phyloP scores from a whole-genome alignment of 2,113 vertebrate species.

The Peromyscus maniculatus region DNA sequence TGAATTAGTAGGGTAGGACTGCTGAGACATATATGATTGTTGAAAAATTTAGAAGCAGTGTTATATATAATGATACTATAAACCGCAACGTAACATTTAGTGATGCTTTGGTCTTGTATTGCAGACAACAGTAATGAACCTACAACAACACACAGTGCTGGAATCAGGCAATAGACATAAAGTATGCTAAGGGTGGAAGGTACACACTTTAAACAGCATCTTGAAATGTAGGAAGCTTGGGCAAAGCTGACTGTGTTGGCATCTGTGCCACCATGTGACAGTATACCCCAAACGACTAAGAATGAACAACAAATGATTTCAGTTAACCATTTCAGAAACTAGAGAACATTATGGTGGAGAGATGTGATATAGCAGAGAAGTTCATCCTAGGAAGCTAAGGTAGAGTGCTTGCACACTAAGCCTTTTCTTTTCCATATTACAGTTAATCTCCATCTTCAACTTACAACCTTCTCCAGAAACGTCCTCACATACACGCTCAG shows the following conservation, averaged over 20 bases:
- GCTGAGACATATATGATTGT: neutral
- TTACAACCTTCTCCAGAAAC: neutral
- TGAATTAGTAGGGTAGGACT: neutral
- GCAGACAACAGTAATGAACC: neutral
- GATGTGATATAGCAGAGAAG: neutral
- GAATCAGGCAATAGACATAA: neutral
- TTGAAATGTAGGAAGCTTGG: neutral
- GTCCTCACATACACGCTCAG: neutral
- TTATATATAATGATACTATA: neutral
- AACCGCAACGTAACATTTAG: neutral
- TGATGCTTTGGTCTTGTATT: neutral
- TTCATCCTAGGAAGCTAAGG: neutral
- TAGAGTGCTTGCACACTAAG: too few relatives aligned
- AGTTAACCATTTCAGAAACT: neutral
- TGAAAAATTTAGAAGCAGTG: neutral
- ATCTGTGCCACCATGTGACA: neutral
- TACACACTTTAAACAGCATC: neutral
- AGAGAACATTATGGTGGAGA: neutral
- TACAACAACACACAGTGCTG: neutral
- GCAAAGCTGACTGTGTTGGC: neutral
- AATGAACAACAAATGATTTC: neutral
- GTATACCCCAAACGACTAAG: neutral
- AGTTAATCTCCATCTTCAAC: neutral
- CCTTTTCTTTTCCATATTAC: neutral
- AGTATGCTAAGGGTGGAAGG: neutral